Evolutionary conservation across 2,888 invertebrate genomes (phyloP).

Genomic region (Campoplex nolae): DNA sequence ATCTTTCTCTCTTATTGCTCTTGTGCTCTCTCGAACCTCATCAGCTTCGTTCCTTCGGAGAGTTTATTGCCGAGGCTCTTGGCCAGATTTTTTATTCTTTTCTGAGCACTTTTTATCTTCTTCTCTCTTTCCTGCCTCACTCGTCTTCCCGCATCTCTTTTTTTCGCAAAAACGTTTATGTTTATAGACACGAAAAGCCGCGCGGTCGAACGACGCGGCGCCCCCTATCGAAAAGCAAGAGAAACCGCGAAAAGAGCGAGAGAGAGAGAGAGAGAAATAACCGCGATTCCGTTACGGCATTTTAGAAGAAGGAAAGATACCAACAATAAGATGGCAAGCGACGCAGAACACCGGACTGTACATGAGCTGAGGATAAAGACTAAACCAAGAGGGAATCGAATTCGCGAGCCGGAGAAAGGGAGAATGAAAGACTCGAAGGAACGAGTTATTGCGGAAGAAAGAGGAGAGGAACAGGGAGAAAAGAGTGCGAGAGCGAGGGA

Average conservation of each 20-base stretch:
- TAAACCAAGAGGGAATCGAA: conserved; percentile 17
- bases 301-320: conserved; percentile 9
- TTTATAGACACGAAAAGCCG: conserved; percentile 44
- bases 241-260: background rate
- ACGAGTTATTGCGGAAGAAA: background rate
- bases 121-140: conserved; percentile 43
- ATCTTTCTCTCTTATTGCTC: background rate
- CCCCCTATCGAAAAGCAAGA: background rate
- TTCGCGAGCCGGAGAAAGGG: conserved; percentile 3
- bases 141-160: conserved; percentile 16
- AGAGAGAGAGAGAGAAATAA: conserved; percentile 17
- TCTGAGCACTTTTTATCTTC: background rate
- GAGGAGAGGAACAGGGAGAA: too few relatives aligned
- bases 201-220: conserved; percentile 56
- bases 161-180: conserved; percentile 64
- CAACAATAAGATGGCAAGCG: background rate
- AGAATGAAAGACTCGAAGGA: conserved; percentile 1
- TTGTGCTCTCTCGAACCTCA: background rate
- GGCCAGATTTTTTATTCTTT: conserved; percentile 42
- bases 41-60: conserved; percentile 38
- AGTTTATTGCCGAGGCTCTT: conserved; percentile 70
- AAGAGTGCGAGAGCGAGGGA: too few relatives aligned
- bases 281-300: conserved; percentile 20
- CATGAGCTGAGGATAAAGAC: background rate
- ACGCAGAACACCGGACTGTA: background rate